Base-by-base conservation (phyloP, 2,888 invertebrate species). In the Hedya salicella region DNA sequence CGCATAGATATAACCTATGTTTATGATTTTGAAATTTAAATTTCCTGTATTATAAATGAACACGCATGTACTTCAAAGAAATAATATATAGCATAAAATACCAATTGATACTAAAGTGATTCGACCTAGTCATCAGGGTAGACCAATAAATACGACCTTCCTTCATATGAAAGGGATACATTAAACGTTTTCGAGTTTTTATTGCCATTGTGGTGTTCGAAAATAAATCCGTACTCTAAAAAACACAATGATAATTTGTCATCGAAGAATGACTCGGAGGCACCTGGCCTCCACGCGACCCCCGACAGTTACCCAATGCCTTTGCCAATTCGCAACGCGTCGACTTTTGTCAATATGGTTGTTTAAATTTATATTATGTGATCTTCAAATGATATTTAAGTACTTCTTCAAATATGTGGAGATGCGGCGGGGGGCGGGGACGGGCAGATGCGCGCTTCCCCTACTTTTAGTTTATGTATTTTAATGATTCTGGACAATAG, bases 311-410 rank as follows among this genome's bases (percentile, higher is more conserved):
- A 68, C 69, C 69, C 42, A 49, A 50, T 42, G 73, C 74, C 77
- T 77, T 77, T 77, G 73, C 72, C 75, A 75, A 91, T 92, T 91
- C 82, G 90, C 84, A 80, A 88, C 88, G 88, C 89, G 78, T 82
- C 81, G 82, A 84, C 83, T 83, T 82, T 88, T 88, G 85, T 87
- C 81, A 87, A 85, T 83, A 84, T 82, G 87, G 83, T 86, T 89
- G 87, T 92, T 91, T 89, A 90, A n/a, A 91, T 90, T 87, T 89
- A 89, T 84, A 89, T 91, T 89, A 91, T 90, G 89, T 91, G 88
- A 90, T 90, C 89, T 89, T 89, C 80, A 80, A 88, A 89, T 82
- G 75, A 77, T 86, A 82, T 91, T 88, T 89, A 89, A 91, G 89
- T 88, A 89, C 88, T 88, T 90, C 83, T 89, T 82, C 82, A 90